Conservation (phyloP, 2,888 invertebrate genomes). For the Tenthredo scrophulariae region DNA sequence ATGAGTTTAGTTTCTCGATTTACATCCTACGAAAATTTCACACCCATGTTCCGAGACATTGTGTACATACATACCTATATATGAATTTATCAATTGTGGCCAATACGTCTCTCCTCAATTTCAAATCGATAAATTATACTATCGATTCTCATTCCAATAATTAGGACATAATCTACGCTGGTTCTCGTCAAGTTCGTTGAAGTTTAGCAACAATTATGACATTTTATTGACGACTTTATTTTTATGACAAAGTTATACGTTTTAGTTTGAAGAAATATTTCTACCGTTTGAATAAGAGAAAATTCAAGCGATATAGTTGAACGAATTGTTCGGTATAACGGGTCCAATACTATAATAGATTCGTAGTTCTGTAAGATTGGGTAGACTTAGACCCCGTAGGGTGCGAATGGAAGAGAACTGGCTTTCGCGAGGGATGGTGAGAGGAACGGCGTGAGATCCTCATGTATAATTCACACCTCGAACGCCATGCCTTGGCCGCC, state of each 20-base stretch:
- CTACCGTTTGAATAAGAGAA: not conserved
- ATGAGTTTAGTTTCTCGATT: constrained; percentile 21
- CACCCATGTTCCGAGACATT: not conserved
- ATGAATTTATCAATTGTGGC: not conserved
- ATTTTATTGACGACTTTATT: not conserved
- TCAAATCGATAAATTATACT: not conserved
- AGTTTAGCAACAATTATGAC: not conserved
- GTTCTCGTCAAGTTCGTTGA: not conserved
- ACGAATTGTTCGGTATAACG: not conserved
- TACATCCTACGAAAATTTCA: constrained; percentile 5
- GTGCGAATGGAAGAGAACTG: constrained; percentile 56
- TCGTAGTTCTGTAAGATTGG: constrained; percentile 65
- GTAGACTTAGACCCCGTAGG: constrained; percentile 63
- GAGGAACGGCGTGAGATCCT: constrained; percentile 68
- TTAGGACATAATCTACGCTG: not conserved
- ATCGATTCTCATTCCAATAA: not conserved
- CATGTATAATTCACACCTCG: constrained; percentile 78
- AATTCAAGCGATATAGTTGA: not conserved
- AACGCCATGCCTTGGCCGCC: constrained; percentile 75
- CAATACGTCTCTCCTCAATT: not conserved
- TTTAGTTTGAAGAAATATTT: not conserved
- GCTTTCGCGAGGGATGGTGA: constrained; percentile 46
- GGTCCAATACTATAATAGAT: constrained; percentile 2
- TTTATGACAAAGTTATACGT: not conserved
- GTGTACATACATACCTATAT: too few relatives aligned